Evolutionary conservation across 1,140 invertebrate genomes (phyloP).

Genomic region (Orchesella cincta): DNA sequence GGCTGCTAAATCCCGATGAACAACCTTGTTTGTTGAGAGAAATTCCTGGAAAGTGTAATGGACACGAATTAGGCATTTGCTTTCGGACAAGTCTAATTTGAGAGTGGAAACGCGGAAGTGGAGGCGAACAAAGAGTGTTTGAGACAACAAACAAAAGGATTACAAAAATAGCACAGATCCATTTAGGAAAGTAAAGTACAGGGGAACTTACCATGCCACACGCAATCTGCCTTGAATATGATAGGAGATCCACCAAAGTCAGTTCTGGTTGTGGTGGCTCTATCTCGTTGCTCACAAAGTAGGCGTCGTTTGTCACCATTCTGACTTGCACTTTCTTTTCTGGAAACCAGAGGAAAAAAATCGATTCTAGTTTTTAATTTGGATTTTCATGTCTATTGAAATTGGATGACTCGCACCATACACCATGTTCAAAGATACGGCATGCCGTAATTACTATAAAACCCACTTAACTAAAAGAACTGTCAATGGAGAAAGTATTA

Average conservation of each 20-base stretch:
- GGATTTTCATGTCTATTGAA: too few species aligned
- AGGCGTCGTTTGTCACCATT: constrained; percentile 45
- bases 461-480: too few species aligned
- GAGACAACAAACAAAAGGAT: too few species aligned
- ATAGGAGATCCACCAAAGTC: constrained; percentile 68
- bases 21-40: constrained; percentile 71
- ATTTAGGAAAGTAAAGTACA: too few species aligned
- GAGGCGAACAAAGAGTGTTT: background rate
- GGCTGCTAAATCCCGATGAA: constrained; percentile 75
- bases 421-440: too few species aligned
- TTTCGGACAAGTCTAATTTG: too few species aligned
- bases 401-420: too few species aligned
- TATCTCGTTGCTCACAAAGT: constrained; percentile 35
- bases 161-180: too few species aligned
- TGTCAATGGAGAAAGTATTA: too few species aligned
- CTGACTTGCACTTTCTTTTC: background rate
- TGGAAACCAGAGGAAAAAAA: too few species aligned
- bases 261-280: background rate
- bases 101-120: background rate
- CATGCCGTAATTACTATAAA: too few species aligned
- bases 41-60: constrained; percentile 62
- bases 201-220: constrained; percentile 74
- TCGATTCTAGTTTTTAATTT: too few species aligned
- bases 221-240: constrained; percentile 82
- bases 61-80: background rate